phyloP scores from a whole-genome alignment of 2,888 invertebrate species.

The Aspidiotus rigidus region DNA sequence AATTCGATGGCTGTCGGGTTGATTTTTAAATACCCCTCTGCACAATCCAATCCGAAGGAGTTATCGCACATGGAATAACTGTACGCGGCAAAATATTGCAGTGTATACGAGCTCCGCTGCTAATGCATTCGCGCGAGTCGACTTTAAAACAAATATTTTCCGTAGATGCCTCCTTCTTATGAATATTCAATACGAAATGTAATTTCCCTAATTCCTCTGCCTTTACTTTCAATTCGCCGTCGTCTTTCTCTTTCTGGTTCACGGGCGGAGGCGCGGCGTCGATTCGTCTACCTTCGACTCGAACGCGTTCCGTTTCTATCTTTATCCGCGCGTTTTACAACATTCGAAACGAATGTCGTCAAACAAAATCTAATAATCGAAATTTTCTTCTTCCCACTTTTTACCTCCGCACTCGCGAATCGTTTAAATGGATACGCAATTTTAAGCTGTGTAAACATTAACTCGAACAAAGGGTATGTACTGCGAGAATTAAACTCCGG shows the following conservation, averaged over 20 bases:
- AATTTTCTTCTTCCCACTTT: constrained; percentile 18
- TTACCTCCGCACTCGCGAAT: neutral
- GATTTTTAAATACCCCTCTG: no score
- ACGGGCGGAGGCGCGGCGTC: neutral
- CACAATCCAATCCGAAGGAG: no score
- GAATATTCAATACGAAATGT: constrained; percentile 31
- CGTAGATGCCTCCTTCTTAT: constrained; percentile 16
- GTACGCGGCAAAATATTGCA: no score
- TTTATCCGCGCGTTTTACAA: constrained; percentile 3
- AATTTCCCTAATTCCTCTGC: constrained; percentile 31
- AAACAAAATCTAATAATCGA: constrained; percentile 29
- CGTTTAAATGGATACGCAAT: constrained; percentile 1
- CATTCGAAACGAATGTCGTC: constrained; percentile 23
- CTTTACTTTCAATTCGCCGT: constrained; percentile 31
- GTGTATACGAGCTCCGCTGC: neutral
- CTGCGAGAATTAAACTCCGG: no score
- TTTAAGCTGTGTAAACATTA: neutral
- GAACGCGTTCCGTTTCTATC: neutral
- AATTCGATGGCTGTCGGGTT: no score
- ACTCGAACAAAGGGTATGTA: neutral
- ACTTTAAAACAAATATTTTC: constrained; percentile 31
- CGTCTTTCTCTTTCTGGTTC: constrained; percentile 21
- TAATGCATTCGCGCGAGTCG: neutral
- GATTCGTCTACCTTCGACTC: constrained; percentile 28
- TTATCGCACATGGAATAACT: no score